Percentiles rank a stretch among this genome's conserved stretches.
phyloP scores from a whole-genome alignment of 2,113 vertebrate genomes.

The Colius striatus region DNA sequence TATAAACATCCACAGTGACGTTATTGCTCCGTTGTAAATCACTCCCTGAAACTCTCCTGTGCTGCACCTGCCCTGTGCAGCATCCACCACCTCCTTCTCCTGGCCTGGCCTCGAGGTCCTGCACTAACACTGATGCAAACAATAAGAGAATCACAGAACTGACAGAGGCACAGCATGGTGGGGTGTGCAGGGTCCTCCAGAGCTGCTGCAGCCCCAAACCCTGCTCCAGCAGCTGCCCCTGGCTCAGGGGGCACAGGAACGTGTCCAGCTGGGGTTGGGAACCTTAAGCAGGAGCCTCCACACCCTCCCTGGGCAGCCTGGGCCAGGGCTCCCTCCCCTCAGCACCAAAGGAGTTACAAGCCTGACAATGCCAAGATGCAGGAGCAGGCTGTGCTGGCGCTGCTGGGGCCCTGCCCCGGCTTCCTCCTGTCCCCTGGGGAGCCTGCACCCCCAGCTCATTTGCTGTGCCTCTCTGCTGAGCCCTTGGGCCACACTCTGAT shows the following conservation, averaged over 20 bases:
- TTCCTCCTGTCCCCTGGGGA: neutral
- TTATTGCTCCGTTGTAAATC: neutral
- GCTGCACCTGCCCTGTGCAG: neutral
- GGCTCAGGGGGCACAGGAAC: no score
- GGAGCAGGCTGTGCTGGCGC: neutral
- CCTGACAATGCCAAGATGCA: neutral
- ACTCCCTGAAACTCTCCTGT: no score
- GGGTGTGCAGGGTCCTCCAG: no score
- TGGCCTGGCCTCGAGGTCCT: rapidly evolving
- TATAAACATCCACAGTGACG: neutral
- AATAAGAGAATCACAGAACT: no score
- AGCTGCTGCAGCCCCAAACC: no score
- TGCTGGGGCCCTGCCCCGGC: neutral
- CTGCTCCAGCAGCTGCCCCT: no score
- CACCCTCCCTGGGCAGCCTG: no score
- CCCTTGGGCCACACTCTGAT: neutral
- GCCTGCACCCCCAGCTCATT: neutral
- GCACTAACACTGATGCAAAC: rapidly evolving
- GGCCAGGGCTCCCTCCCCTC: no score
- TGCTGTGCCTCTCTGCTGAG: neutral
- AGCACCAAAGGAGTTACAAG: no score
- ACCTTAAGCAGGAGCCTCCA: no score
- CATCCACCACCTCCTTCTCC: neutral
- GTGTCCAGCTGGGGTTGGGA: no score
- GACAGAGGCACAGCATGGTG: no score